phyloP scores from a whole-genome alignment of 1,140 invertebrate genomes.

The Drosophila sucinea region DNA sequence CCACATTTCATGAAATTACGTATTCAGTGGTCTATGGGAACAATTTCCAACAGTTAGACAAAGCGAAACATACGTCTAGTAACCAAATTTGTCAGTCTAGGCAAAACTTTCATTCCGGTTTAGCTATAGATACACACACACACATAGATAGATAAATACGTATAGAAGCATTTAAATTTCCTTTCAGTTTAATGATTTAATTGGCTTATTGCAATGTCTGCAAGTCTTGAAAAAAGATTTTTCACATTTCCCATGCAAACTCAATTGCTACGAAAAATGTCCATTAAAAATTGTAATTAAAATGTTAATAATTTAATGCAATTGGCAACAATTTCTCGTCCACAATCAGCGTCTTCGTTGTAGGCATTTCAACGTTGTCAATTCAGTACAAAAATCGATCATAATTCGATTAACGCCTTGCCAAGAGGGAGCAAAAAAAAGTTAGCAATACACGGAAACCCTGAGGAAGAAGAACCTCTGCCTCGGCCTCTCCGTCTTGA shows the following conservation, averaged over 20 bases:
- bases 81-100: slow-evolving; percentile 17
- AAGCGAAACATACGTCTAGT: slow-evolving; percentile 15
- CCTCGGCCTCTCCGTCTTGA: not conserved
- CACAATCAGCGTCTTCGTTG: slow-evolving; percentile 11
- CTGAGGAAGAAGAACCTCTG: not conserved
- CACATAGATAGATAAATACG: not conserved
- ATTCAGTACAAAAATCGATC: slow-evolving; percentile 66
- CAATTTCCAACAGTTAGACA: slow-evolving; percentile 23
- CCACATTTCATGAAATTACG: slow-evolving; percentile 69
- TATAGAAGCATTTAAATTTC: not conserved
- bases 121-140: slow-evolving; percentile 8
- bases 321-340: slow-evolving; percentile 67
- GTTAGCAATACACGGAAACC: not conserved
- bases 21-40: slow-evolving; percentile 55
- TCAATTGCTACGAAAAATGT: slow-evolving; percentile 63
- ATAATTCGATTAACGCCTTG: slow-evolving; percentile 70
- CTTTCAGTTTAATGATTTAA: slow-evolving; percentile 3
- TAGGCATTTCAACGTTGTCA: slow-evolving; percentile 21
- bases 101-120: slow-evolving; percentile 21
- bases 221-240: slow-evolving; percentile 10
- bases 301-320: slow-evolving; percentile 78
- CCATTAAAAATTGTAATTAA: slow-evolving; percentile 75
- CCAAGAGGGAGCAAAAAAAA: slow-evolving; percentile 17
- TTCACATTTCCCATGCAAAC: slow-evolving; percentile 45
- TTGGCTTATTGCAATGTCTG: not conserved